Evolutionary conservation across 2,113 vertebrate genomes (phyloP), one percentile per base, ranked within the genome.

Genomic region (Tinamus guttatus): DNA sequence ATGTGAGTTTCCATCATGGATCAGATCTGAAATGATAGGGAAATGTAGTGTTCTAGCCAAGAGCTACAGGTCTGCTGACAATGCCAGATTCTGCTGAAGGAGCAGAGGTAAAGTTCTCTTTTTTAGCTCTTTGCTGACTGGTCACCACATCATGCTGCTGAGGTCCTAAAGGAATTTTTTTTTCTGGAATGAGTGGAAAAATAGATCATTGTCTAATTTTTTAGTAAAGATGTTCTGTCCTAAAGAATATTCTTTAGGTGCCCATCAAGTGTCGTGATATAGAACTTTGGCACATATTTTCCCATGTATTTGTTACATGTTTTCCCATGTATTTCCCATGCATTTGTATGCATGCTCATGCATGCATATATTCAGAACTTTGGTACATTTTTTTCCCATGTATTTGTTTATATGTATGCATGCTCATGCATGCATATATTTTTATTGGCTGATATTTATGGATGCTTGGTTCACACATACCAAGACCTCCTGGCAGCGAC

Each of bases 401-500:
- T 65, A 79, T 56, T 7, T 89, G 4, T 89, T 85, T 56, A 56
- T 85, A 25, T 24, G 18, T 40, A 17, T 69, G 19, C 28, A 24
- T 74, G 40, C 20, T 49, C 20, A 64, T 34, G 36, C 25, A 22
- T 15, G 12, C 9, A 9, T 17, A 63, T 56, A 65, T 52, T 19
- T 19, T 65, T 58, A 68, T 2, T 24, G 25, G 32, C 7, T 19
- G 59, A 3, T 24, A 18, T 38, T 34, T 32, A 17, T 30, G 70
- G 58, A 62, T 28, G 40, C 28, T 76, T 89, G 24, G 5, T 78
- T 89, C 63, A 75, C 59, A 94, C 90, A 24, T 98, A 99, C 99
- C 99, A 62, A 99, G 97, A 56, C 99, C 99, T 97, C 99, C 99
- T 13, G 99, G 99, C 77, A 99, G 97, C 5, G 98, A 97, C 84